These are phyloP conservation scores for Meiosimyza platycephala DNA, from an alignment of 2,888 invertebrate species.

Conservation along the genomic window DNA sequence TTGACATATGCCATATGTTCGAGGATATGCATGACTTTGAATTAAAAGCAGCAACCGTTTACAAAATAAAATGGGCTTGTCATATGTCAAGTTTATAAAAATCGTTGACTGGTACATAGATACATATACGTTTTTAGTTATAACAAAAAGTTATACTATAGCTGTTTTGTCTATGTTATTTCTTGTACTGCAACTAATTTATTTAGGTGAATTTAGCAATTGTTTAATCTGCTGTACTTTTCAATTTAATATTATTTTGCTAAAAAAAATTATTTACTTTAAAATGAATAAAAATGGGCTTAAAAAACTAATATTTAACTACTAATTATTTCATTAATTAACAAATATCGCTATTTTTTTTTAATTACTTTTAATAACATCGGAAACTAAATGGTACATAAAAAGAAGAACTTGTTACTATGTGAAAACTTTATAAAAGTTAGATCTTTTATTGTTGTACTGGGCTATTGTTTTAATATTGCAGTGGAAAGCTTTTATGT, in stretches of 20 bases:
- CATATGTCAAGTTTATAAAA: too few relatives aligned
- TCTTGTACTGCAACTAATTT: not conserved
- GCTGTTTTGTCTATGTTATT: not conserved
- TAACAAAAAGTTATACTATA: too few relatives aligned
- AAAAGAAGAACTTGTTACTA: slow-evolving; percentile 44
- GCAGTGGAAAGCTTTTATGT: slow-evolving; percentile 15
- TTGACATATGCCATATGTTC: too few relatives aligned
- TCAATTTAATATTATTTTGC: slow-evolving; percentile 40
- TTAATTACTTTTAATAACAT: slow-evolving; percentile 43
- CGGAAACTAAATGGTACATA: slow-evolving; percentile 47
- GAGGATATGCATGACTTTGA: too few relatives aligned
- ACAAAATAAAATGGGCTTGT: too few relatives aligned
- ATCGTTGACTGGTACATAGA: too few relatives aligned
- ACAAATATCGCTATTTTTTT: slow-evolving; percentile 3
- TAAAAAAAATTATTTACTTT: slow-evolving; percentile 19
- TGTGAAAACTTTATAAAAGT: slow-evolving; percentile 36
- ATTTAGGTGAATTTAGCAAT: not conserved
- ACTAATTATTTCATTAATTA: slow-evolving; percentile 33
- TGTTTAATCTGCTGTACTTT: slow-evolving; percentile 30
- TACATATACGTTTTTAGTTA: too few relatives aligned
- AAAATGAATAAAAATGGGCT: slow-evolving; percentile 20
- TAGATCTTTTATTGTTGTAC: slow-evolving; percentile 36
- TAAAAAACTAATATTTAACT: slow-evolving; percentile 33
- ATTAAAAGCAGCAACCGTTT: too few relatives aligned
- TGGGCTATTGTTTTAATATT: slow-evolving; percentile 58